Evolutionary conservation across 64 coral and sea anemone species (phyloP).

Genomic region (Acropora tenuis): DNA sequence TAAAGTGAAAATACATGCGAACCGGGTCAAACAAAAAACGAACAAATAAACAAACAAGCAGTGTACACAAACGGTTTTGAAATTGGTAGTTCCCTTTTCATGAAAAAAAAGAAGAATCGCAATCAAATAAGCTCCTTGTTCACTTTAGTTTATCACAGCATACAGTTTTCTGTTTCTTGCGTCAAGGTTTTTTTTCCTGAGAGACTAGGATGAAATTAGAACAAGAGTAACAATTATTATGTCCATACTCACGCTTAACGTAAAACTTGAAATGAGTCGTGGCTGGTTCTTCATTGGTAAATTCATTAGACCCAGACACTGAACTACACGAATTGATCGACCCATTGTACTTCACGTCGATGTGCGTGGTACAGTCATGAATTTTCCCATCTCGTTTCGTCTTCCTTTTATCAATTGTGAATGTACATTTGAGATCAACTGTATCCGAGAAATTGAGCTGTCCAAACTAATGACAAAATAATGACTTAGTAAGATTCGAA

Average conservation of each 20-base stretch:
- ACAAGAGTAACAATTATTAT: too few species aligned
- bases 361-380: conserved; percentile 38
- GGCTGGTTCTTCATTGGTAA: conserved; percentile 11
- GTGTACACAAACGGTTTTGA: too few species aligned
- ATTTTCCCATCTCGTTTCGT: conserved; percentile 38
- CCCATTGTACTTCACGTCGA: conserved; percentile 56
- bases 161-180: too few species aligned
- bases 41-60: too few species aligned
- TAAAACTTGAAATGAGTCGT: conserved; percentile 54
- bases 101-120: too few species aligned
- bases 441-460: conserved; percentile 30
- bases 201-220: too few species aligned
- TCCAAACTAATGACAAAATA: conserved; percentile 54
- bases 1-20: too few species aligned
- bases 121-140: too few species aligned
- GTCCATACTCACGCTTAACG: conserved; percentile 14
- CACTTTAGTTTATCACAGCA: too few species aligned
- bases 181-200: too few species aligned
- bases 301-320: conserved; percentile 36
- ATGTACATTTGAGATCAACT: conserved; percentile 48
- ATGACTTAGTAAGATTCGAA: neutral
- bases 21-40: too few species aligned
- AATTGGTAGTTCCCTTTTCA: too few species aligned
- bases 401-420: neutral
- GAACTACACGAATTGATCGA: conserved; percentile 42